Conservation (phyloP, 2,113 vertebrate species). For the Poecilia latipinna region DNA sequence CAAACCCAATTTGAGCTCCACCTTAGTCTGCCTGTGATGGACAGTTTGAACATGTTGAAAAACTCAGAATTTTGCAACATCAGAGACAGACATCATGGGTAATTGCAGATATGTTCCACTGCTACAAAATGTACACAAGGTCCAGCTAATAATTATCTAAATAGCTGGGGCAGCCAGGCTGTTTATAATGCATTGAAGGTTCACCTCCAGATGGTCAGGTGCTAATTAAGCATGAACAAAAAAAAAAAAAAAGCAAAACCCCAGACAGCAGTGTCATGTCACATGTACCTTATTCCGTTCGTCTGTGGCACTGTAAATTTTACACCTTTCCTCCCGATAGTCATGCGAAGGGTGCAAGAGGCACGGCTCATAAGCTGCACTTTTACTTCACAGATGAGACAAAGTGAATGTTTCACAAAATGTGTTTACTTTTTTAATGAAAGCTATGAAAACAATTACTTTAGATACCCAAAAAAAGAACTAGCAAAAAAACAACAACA, state of each 20-base stretch:
- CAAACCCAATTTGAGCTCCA: neutral
- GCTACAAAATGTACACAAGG: neutral
- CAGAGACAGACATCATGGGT: neutral
- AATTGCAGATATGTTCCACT: neutral
- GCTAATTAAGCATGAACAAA: neutral
- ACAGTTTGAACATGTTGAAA: neutral
- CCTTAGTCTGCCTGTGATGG: neutral
- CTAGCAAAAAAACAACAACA: too few species aligned
- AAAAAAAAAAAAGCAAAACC: too few species aligned
- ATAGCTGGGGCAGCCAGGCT: neutral
- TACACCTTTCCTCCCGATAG: neutral
- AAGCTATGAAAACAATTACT: too few species aligned
- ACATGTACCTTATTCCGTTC: neutral
- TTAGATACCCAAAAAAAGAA: too few species aligned
- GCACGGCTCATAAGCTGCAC: too few species aligned
- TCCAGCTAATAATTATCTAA: neutral
- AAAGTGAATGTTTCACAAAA: too few species aligned
- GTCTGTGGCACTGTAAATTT: neutral
- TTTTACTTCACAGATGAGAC: too few species aligned
- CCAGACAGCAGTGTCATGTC: too few species aligned
- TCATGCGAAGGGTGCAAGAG: too few species aligned
- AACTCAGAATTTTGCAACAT: neutral
- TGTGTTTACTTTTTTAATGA: too few species aligned
- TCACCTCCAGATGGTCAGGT: neutral
- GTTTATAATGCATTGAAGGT: neutral